Conservation (phyloP, 2,113 vertebrate genomes). For the Sphaerodactylus townsendi region DNA sequence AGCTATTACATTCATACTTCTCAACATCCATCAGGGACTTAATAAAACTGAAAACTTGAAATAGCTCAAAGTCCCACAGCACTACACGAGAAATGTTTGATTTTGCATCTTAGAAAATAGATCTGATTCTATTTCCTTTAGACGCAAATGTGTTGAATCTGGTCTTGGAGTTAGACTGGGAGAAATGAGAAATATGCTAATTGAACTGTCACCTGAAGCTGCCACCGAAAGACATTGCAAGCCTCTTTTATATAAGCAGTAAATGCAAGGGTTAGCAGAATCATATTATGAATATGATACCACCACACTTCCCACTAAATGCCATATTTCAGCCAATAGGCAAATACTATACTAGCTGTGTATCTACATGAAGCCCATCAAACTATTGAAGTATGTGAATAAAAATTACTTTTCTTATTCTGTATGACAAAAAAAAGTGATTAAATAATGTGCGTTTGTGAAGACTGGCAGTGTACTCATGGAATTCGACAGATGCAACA, state of each 20-base stretch:
- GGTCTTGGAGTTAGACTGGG: conserved; percentile 14
- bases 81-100: conserved; percentile 4
- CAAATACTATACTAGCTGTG: neutral
- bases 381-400: neutral
- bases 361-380: conserved; percentile 24
- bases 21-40: neutral
- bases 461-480: neutral
- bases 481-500: conserved; percentile 31
- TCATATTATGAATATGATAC: neutral
- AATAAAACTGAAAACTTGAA: conserved; percentile 33
- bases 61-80: conserved; percentile 18
- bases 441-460: conserved; percentile 13
- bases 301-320: conserved; percentile 1
- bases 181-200: conserved; percentile 22
- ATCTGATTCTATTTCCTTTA: neutral
- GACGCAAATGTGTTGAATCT: conserved; percentile 10
- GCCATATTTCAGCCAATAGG: accelerated
- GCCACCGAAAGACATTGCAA: conserved; percentile 11
- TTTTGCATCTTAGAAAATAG: conserved; percentile 32
- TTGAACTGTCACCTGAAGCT: conserved; percentile 2
- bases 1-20: conserved; percentile 17
- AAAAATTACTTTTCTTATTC: conserved; percentile 48
- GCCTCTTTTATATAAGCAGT: conserved; percentile 1
- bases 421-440: neutral
- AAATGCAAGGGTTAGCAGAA: conserved; percentile 25